Percentiles rank a stretch among this genome's conserved stretches.
phyloP scores from a whole-genome alignment of 1,140 invertebrate species.

The roundworm (Caenorhabditis elegans) region DNA sequence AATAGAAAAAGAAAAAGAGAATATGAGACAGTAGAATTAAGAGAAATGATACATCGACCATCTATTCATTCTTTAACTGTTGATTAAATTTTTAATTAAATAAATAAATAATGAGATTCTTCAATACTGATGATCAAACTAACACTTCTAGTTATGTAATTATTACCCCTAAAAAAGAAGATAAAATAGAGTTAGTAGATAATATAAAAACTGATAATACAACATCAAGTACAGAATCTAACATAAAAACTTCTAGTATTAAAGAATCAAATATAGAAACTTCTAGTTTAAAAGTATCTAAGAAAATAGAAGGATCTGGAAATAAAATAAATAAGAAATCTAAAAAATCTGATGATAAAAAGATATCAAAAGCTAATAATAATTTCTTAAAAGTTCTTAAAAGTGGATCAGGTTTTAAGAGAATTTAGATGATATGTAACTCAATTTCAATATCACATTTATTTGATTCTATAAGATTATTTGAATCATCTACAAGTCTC shows the following conservation, averaged over 20 bases:
- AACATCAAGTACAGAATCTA: too few relatives aligned
- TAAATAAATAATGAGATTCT: constrained; percentile 46
- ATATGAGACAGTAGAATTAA: constrained; percentile 9
- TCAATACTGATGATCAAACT: constrained; percentile 43
- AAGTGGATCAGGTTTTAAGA: constrained; percentile 44
- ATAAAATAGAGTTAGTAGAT: constrained; percentile 43
- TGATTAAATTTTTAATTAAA: constrained; percentile 45
- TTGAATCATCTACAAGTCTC: constrained; percentile 44
- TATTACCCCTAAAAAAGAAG: constrained; percentile 37
- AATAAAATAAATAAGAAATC: too few relatives aligned
- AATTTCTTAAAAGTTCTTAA: constrained; percentile 44
- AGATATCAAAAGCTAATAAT: constrained; percentile 46
- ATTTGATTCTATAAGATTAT: too few relatives aligned
- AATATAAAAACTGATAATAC: too few relatives aligned
- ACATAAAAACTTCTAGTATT: too few relatives aligned
- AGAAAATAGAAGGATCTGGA: too few relatives aligned
- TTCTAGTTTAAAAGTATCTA: too few relatives aligned
- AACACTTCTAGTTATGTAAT: constrained; percentile 52
- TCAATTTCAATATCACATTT: constrained; percentile 40
- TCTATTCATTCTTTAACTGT: constrained; percentile 45
- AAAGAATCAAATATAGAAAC: too few relatives aligned
- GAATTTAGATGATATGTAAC: constrained; percentile 43
- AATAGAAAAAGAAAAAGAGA: constrained; percentile 15
- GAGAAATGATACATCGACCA: constrained; percentile 20
- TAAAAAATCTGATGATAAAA: background rate